A percentile compares a stretch with the other conserved stretches of the same genome.
Evolutionary conservation across 2,113 vertebrate genomes (phyloP).

Genomic region (Caranx ignobilis): DNA sequence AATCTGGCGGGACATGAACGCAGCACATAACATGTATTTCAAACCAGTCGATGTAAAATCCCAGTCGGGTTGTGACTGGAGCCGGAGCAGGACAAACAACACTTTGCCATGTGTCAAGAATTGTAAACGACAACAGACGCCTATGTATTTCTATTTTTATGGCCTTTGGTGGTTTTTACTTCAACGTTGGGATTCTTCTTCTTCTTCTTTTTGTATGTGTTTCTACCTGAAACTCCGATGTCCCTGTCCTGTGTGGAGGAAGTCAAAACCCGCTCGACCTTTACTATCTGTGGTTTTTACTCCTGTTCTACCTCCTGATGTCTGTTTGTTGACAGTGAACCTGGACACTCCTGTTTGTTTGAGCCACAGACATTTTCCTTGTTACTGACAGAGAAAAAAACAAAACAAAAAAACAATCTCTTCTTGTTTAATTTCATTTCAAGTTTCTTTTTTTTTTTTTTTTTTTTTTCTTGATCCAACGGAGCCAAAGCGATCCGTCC

Average conservation of each 20-base stretch:
- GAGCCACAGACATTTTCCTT: background rate
- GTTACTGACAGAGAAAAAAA: background rate
- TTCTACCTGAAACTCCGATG: constrained; percentile 44
- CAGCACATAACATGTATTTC: constrained; percentile 37
- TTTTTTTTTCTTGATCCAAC: background rate
- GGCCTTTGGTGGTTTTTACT: constrained; percentile 46
- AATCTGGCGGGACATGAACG: constrained; percentile 21
- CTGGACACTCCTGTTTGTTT: constrained; percentile 51
- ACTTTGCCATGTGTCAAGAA: constrained; percentile 38
- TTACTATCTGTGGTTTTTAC: constrained; percentile 45
- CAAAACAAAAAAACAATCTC: background rate
- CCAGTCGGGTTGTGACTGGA: constrained; percentile 24
- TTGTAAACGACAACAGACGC: constrained; percentile 39
- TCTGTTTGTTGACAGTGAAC: constrained; percentile 31
- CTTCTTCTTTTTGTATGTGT: constrained; percentile 37
- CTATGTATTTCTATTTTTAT: constrained; percentile 61
- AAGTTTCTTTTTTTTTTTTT: too few species aligned
- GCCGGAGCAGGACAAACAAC: constrained; percentile 14
- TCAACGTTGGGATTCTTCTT: constrained; percentile 18
- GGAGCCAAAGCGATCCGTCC: constrained; percentile 48
- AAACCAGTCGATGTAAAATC: constrained; percentile 18
- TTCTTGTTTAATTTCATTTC: too few species aligned
- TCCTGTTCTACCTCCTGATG: constrained; percentile 72
- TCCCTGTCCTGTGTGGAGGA: background rate
- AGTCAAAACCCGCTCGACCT: background rate